These are phyloP conservation scores for Gambusia holbrooki DNA, from an alignment of 2,113 vertebrate genomes.

Conservation along the genomic window DNA sequence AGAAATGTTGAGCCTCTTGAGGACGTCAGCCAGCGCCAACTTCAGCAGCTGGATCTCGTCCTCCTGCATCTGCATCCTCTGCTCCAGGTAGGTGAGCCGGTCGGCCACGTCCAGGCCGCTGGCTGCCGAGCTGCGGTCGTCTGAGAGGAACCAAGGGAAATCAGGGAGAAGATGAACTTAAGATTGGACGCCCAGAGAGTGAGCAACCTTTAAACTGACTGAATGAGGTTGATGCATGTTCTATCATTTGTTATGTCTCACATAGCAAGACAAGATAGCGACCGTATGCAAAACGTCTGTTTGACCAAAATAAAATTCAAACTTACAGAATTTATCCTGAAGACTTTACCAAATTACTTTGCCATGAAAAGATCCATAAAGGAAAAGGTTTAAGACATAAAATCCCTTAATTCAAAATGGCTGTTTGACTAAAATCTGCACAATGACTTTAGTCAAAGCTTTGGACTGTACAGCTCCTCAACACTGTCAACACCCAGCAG, in stretches of 20 bases:
- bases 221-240: neutral
- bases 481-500: constrained; percentile 12
- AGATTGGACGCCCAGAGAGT: neutral
- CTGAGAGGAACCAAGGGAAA: constrained; percentile 64
- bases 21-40: constrained; percentile 92
- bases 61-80: constrained; percentile 97
- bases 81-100: constrained; percentile 93
- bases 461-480: constrained; percentile 47
- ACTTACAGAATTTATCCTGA: neutral
- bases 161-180: neutral
- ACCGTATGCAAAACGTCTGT: neutral
- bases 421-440: constrained; percentile 10
- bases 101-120: constrained; percentile 93
- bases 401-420: neutral
- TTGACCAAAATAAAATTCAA: neutral
- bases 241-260: neutral
- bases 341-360: neutral
- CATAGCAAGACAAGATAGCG: neutral
- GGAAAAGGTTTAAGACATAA: constrained; percentile 1
- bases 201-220: neutral
- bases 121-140: constrained; percentile 90
- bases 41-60: constrained; percentile 97
- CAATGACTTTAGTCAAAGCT: constrained; percentile 68
- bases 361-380: no score
- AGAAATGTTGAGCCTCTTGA: constrained; percentile 91